These are phyloP conservation scores for Riparia riparia DNA, from an alignment of 2,113 vertebrate species.

Conservation along the genomic window DNA sequence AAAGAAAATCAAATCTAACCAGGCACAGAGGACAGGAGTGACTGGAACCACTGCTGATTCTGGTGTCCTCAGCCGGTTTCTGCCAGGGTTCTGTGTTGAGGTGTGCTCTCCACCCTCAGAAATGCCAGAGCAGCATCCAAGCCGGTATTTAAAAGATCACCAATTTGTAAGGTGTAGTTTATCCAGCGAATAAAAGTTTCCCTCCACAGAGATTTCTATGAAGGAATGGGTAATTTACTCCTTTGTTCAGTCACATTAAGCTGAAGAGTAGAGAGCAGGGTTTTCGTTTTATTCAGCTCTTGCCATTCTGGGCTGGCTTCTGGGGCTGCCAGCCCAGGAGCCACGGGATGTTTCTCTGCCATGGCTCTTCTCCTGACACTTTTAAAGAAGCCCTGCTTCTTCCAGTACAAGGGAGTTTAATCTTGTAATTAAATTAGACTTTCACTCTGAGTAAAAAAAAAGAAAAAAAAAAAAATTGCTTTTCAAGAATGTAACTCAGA, in stretches of 20 bases:
- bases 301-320: accelerated
- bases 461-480: background rate
- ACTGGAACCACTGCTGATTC: background rate
- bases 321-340: background rate
- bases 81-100: background rate
- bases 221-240: background rate
- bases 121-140: background rate
- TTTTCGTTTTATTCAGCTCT: background rate
- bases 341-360: accelerated
- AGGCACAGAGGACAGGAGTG: background rate
- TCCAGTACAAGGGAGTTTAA: background rate
- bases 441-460: background rate
- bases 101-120: accelerated
- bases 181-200: background rate
- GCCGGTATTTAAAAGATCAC: background rate
- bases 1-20: background rate
- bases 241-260: background rate
- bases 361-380: background rate
- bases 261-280: background rate
- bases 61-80: background rate
- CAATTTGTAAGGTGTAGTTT: background rate
- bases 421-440: slow-evolving; percentile 27
- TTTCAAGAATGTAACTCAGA: background rate
- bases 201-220: background rate
- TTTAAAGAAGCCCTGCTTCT: background rate